These are phyloP conservation scores for Epizoanthus scotinus DNA, from an alignment of 92 coral and sea anemone species.

Conservation along the genomic window DNA sequence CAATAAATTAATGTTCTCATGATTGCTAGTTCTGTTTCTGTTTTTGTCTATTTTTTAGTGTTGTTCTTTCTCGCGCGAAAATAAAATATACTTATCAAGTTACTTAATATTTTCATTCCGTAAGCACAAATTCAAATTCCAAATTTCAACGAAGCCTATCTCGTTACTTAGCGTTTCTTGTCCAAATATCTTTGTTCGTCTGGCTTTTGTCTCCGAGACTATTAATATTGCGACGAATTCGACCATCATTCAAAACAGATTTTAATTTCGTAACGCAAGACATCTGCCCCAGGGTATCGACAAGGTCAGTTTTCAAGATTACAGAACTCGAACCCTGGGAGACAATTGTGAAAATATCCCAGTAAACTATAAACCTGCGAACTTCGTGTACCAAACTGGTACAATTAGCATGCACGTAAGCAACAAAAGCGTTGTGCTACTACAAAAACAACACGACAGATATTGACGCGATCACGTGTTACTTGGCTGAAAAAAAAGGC, in stretches of 20 bases:
- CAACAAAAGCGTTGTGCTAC: constrained; percentile 9
- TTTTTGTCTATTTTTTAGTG: too few species aligned
- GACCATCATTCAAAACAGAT: constrained; percentile 5
- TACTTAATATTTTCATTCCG: neutral
- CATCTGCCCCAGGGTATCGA: constrained; percentile 15
- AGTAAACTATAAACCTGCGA: neutral
- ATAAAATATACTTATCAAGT: neutral
- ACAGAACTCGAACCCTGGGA: constrained; percentile 6
- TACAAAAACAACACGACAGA: constrained; percentile 43
- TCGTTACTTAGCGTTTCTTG: constrained; percentile 17
- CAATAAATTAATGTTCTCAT: neutral
- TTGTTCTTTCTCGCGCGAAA: neutral
- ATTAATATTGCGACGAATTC: neutral
- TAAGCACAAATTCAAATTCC: neutral
- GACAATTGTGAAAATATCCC: neutral
- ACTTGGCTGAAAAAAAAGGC: neutral
- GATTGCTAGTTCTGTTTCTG: too few species aligned
- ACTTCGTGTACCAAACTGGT: constrained; percentile 22
- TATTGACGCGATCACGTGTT: constrained; percentile 33
- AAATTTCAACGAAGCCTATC: constrained; percentile 10
- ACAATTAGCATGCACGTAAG: neutral
- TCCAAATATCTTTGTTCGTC: neutral
- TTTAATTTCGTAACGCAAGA: constrained; percentile 37
- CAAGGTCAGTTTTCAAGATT: constrained; percentile 26
- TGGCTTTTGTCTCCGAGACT: constrained; percentile 25